These are phyloP conservation scores for Hemiscyllium ocellatum DNA, from an alignment of 2,113 vertebrate genomes.

Conservation along the genomic window DNA sequence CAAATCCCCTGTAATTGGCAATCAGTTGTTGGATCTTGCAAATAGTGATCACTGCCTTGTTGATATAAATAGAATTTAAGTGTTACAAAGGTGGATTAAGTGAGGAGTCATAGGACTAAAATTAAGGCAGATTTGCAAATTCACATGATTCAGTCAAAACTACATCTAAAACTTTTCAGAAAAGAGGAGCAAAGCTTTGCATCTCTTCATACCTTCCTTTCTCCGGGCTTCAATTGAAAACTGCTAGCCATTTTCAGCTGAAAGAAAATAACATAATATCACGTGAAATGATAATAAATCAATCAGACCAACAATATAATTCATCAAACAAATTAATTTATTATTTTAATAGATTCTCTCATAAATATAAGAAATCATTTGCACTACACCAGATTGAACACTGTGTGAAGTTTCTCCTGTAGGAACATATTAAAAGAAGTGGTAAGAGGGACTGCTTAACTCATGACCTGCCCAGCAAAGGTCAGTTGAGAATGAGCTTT, in stretches of 20 bases:
- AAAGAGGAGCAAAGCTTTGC: neutral
- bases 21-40: neutral
- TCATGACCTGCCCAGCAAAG: slow-evolving; percentile 68
- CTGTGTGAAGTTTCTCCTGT: slow-evolving; percentile 49
- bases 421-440: slow-evolving; percentile 48
- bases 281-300: neutral
- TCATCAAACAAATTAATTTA: neutral
- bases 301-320: neutral
- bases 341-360: neutral
- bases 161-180: neutral
- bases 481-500: slow-evolving; percentile 59
- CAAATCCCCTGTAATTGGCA: neutral
- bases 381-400: slow-evolving; percentile 48
- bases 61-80: neutral
- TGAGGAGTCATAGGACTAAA: neutral
- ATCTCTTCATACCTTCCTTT: neutral
- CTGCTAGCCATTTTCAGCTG: neutral
- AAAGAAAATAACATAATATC: neutral
- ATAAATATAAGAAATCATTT: slow-evolving; percentile 38
- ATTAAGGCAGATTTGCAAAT: neutral
- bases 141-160: neutral
- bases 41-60: neutral
- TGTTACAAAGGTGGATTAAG: neutral
- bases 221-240: neutral
- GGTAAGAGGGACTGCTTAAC: slow-evolving; percentile 76